Base-by-base conservation (phyloP, 1,140 invertebrate species). In the Heterodera carotae region DNA sequence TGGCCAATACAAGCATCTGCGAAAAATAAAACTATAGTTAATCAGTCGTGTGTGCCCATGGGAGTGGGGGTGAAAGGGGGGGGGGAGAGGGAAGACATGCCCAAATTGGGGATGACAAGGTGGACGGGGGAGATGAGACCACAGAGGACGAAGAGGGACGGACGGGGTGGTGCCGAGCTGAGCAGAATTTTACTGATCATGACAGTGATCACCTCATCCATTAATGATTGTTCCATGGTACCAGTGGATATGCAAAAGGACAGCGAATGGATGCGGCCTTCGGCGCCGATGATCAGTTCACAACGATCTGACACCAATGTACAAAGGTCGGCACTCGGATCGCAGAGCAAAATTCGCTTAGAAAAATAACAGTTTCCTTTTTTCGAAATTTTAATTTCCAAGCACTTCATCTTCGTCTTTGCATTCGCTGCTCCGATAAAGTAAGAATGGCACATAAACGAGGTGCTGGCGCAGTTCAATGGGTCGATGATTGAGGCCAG, bases 311-410 rank as follows among this genome's bases (percentile, higher is more conserved):
- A 43, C 15, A 81, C 56, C 29, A 79, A 18, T 27, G 48, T 31
- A 48, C 78, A 79, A 62, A 79, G 34, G 18, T 79, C 78, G 29
- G 76, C 68, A 5, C 76, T 29, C 8, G 78, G 78, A 34, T 79
- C 78, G 67, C 79, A 79, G 2, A 79, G 67, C 39, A 79, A 34
- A 56, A 78, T n/a, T 22, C 29, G 33, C 77, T 78, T 4, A 36
- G 29, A 73, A 33, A 7, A 43, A 39, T 31, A 62, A 69, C n/a
- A 62, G 0, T 18, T 25, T 72, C 15, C 10, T 5, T 18, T 75
- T 39, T 29, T 75, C 27, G n/a, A 22, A 27, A 27, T 71, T 10
- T 36, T 33, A 60, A 18, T 15, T 1, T n/a, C 22, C 29, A 10
- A 59, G 15, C 22, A 75, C 48, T 31, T 43, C 12, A 4, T n/a